Evolutionary conservation across 2,888 invertebrate species (phyloP).

Genomic region (Temnothorax rugatulus): DNA sequence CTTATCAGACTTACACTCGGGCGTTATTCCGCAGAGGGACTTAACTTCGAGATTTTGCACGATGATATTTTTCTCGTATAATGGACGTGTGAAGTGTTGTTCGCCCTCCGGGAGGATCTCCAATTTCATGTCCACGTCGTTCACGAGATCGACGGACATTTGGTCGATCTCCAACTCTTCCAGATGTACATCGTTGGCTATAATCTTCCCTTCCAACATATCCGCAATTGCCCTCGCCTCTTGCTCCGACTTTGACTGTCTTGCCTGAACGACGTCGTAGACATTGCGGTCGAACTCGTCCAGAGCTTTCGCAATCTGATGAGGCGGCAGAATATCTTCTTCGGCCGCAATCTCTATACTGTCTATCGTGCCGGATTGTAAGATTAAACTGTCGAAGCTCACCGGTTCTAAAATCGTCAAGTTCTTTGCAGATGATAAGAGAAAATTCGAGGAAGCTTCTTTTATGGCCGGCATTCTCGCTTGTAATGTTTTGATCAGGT

Average conservation of each 20-base stretch:
- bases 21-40: constrained; percentile 79
- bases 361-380: constrained; percentile 65
- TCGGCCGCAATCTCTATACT: constrained; percentile 55
- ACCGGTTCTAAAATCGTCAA: constrained; percentile 60
- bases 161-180: constrained; percentile 73
- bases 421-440: constrained; percentile 67
- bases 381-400: constrained; percentile 64
- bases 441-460: constrained; percentile 69
- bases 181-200: constrained; percentile 72
- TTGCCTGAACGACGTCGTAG: constrained; percentile 46
- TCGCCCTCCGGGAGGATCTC: constrained; percentile 54
- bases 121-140: constrained; percentile 60
- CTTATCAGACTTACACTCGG: constrained; percentile 70
- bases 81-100: constrained; percentile 61
- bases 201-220: constrained; percentile 50
- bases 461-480: constrained; percentile 71
- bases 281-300: constrained; percentile 53
- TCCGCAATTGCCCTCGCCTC: not conserved
- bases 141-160: constrained; percentile 71
- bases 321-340: constrained; percentile 53
- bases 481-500: constrained; percentile 71
- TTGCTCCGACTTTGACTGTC: not conserved
- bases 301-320: constrained; percentile 56
- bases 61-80: constrained; percentile 69
- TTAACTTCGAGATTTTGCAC: constrained; percentile 76